phyloP scores from a whole-genome alignment of 2,888 invertebrate genomes.

The Liposcelis brunnea region DNA sequence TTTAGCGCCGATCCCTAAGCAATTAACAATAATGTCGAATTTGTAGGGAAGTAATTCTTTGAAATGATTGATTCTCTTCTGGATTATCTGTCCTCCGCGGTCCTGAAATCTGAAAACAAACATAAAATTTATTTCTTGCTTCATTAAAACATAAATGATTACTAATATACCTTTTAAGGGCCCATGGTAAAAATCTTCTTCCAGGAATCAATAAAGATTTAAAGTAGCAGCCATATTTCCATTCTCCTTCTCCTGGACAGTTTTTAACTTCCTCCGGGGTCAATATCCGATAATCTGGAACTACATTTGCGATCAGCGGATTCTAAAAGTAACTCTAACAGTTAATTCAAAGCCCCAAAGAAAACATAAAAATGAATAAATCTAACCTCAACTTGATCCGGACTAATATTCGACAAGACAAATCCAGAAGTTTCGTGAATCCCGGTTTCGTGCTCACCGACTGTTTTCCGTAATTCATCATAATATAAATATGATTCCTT shows the following conservation, averaged over 20 bases:
- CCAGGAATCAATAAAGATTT: slow-evolving; percentile 28
- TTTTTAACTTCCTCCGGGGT: slow-evolving; percentile 22
- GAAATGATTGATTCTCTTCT: slow-evolving; percentile 33
- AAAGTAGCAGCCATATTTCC: slow-evolving; percentile 26
- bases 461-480: slow-evolving; percentile 18
- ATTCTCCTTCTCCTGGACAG: slow-evolving; percentile 20
- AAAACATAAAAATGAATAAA: slow-evolving; percentile 7
- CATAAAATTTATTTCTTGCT: no score
- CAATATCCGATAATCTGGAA: slow-evolving; percentile 22
- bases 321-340: slow-evolving; percentile 21
- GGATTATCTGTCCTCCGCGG: slow-evolving; percentile 38
- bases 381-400: slow-evolving; percentile 19
- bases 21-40: slow-evolving; percentile 61
- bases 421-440: slow-evolving; percentile 26
- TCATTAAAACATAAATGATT: slow-evolving; percentile 10
- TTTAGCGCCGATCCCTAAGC: slow-evolving; percentile 51
- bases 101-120: slow-evolving; percentile 39
- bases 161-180: slow-evolving; percentile 36
- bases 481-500: slow-evolving; percentile 33
- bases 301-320: slow-evolving; percentile 23
- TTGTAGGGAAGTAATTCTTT: slow-evolving; percentile 27
- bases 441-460: slow-evolving; percentile 19
- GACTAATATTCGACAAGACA: slow-evolving; percentile 22
- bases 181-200: slow-evolving; percentile 31
- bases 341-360: not conserved